A percentile compares a stretch with the other conserved stretches of the same genome.
Conservation (phyloP, 2,797 vertebrate genomes). For the Discoglossus pictus region DNA sequence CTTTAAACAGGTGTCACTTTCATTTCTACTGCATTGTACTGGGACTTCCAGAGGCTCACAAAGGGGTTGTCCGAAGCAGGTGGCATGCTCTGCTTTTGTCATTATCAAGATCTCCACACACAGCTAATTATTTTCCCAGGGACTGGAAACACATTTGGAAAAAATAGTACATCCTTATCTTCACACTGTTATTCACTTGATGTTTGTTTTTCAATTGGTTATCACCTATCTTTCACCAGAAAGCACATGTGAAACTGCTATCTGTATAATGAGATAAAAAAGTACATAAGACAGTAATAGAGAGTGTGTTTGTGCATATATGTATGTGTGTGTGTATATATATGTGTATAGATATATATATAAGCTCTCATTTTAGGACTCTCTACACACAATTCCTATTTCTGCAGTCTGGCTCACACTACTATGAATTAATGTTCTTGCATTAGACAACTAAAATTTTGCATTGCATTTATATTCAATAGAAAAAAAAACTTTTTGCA, state of each 20-base stretch:
- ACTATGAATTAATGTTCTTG: too few species aligned
- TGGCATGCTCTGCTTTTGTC: constrained; percentile 66
- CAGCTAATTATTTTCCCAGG: constrained; percentile 61
- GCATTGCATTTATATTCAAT: background rate
- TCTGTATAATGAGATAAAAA: background rate
- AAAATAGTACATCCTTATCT: constrained; percentile 48
- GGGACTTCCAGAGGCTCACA: constrained; percentile 68
- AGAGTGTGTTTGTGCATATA: too few species aligned
- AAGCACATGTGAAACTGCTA: background rate
- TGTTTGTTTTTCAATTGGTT: constrained; percentile 7
- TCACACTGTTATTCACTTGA: constrained; percentile 35
- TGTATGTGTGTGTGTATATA: too few species aligned
- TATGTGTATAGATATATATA: too few species aligned
- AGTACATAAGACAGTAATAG: too few species aligned
- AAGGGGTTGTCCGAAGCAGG: constrained; percentile 71
- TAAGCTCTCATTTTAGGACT: too few species aligned
- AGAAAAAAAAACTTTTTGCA: background rate
- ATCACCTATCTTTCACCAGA: constrained; percentile 7
- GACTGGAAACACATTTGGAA: constrained; percentile 39
- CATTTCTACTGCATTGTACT: constrained; percentile 68
- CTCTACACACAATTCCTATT: too few species aligned
- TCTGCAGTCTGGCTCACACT: too few species aligned
- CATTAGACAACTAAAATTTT: background rate
- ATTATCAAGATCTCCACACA: constrained; percentile 55
- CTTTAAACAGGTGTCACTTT: constrained; percentile 77